phyloP scores from a whole-genome alignment of 37 sponge, comb jelly and placozoan species.

The Amphimedon queenslandica region DNA sequence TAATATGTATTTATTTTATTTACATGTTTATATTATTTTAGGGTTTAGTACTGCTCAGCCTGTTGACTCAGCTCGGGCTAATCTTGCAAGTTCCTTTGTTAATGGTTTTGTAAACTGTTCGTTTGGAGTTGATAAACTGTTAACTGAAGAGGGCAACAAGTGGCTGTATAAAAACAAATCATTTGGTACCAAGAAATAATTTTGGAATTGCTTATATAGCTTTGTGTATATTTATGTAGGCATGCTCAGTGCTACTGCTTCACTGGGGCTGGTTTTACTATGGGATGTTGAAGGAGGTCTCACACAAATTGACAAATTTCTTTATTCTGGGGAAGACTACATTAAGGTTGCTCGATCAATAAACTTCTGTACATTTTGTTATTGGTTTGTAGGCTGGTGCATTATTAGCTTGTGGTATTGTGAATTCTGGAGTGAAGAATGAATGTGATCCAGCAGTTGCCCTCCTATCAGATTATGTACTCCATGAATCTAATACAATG shows the following conservation, averaged over 20 bases:
- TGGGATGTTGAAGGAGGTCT: slow-evolving; percentile 99
- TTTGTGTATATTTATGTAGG: slow-evolving; percentile 31
- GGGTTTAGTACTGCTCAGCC: slow-evolving; percentile 52
- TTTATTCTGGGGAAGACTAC: slow-evolving; percentile 88
- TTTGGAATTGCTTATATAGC: not conserved
- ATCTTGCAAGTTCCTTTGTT: slow-evolving; percentile 93
- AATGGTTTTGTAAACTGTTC: slow-evolving; percentile 97
- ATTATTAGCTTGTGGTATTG: slow-evolving; percentile 95
- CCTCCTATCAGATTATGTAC: slow-evolving; percentile 90
- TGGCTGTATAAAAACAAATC: slow-evolving; percentile 97
- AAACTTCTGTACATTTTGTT: too few species aligned
- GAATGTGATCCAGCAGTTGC: slow-evolving; percentile 99
- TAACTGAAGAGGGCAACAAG: slow-evolving; percentile 84
- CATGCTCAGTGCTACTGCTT: slow-evolving; percentile 98
- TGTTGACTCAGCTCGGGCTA: slow-evolving; percentile 90
- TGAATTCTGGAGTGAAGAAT: slow-evolving; percentile 92
- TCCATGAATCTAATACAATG: slow-evolving; percentile 63
- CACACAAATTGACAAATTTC: slow-evolving; percentile 95
- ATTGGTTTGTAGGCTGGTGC: slow-evolving; percentile 99
- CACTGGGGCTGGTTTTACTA: slow-evolving; percentile 93
- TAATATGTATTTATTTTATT: not conserved
- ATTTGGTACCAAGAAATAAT: slow-evolving; percentile 12
- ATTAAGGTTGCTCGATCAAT: slow-evolving; percentile 82
- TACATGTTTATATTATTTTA: not conserved
- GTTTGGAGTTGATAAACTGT: slow-evolving; percentile 90